Conservation (phyloP, 2,113 vertebrate species). For the Nicator chloris region DNA sequence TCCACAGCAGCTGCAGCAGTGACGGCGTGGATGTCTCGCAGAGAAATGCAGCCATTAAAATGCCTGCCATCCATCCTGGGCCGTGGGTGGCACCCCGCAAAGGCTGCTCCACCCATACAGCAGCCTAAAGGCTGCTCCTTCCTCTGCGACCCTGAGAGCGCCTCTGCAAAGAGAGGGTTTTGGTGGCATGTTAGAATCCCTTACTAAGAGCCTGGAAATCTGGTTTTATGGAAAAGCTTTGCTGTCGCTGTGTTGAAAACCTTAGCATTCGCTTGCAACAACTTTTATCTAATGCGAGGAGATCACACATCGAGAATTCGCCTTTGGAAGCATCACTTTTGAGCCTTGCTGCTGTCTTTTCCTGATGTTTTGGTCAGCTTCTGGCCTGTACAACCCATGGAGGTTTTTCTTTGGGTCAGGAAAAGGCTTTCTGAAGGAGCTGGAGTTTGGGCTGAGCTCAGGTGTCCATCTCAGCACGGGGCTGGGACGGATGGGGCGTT, state of each 20-base stretch:
- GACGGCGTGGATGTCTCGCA: not conserved
- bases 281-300: not conserved
- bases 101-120: not conserved
- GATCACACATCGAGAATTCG: not conserved
- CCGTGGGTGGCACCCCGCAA: not conserved
- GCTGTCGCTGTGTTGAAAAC: accelerated
- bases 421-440: not conserved
- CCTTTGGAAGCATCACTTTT: not conserved
- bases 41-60: not conserved
- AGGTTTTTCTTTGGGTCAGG: not conserved
- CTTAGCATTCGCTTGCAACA: not conserved
- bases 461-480: not conserved
- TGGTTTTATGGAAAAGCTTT: not conserved
- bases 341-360: not conserved
- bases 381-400: not conserved
- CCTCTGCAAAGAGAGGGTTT: not conserved
- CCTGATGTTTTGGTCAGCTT: not conserved
- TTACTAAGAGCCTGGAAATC: accelerated
- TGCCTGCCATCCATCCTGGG: not conserved
- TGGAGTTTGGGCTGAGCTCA: not conserved
- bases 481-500: not conserved
- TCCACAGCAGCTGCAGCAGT: not conserved
- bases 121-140: not conserved
- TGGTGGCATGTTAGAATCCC: accelerated
- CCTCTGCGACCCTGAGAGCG: accelerated